phyloP scores from a whole-genome alignment of 2,888 invertebrate genomes.

The Aphelenchoides bicaudatus region DNA sequence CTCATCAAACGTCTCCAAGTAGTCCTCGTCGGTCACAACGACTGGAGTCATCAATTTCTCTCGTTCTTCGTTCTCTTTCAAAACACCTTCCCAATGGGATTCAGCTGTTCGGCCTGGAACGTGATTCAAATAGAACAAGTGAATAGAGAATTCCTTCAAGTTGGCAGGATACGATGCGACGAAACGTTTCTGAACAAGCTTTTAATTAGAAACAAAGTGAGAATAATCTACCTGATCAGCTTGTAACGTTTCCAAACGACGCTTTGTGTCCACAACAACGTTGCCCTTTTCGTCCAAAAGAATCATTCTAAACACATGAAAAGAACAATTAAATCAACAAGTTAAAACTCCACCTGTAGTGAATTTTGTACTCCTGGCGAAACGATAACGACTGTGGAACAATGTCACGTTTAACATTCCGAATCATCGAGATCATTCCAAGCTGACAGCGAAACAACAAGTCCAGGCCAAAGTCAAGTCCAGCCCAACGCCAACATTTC shows the following conservation, averaged over 20 bases:
- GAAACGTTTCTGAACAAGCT: conserved; percentile 6
- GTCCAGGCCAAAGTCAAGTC: conserved; percentile 48
- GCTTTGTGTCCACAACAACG: conserved; percentile 21
- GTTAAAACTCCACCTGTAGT: conserved; percentile 35
- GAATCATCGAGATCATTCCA: conserved; percentile 8
- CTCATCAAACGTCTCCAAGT: too few species aligned
- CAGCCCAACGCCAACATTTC: conserved; percentile 53
- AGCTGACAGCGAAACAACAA: conserved; percentile 34
- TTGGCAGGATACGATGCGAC: background rate
- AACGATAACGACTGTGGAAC: conserved; percentile 22
- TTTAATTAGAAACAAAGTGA: background rate
- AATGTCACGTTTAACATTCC: background rate
- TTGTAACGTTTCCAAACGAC: conserved; percentile 8
- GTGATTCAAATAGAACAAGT: conserved; percentile 25
- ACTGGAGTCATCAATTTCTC: too few species aligned
- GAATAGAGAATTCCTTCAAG: conserved; percentile 20
- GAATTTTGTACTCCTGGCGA: conserved; percentile 23
- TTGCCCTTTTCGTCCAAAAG: conserved; percentile 20
- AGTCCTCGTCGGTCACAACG: too few species aligned
- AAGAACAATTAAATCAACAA: background rate
- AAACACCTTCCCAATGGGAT: conserved; percentile 20
- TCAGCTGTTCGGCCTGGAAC: conserved; percentile 22
- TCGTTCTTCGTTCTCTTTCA: too few species aligned
- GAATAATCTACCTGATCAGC: conserved; percentile 21
- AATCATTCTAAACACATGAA: conserved; percentile 22